phyloP scores from a whole-genome alignment of 2,797 vertebrate genomes.

The Poecilia gillii region DNA sequence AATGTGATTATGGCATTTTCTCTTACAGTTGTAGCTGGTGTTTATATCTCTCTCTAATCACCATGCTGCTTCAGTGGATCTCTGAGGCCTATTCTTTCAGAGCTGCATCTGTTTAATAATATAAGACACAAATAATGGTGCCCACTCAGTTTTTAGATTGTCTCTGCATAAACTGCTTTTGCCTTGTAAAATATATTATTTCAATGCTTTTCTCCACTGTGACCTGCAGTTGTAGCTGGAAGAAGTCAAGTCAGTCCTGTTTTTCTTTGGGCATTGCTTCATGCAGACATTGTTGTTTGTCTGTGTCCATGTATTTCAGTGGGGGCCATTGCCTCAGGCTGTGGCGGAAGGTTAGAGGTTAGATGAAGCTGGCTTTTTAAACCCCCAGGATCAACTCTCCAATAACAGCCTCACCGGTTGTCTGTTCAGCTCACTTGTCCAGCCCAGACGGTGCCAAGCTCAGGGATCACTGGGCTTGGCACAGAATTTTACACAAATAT shows the following conservation, averaged over 20 bases:
- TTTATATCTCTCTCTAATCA: neutral
- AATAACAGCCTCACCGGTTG: conserved; percentile 24
- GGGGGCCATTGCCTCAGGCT: conserved; percentile 33
- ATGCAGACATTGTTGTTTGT: conserved; percentile 6
- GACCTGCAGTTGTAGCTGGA: neutral
- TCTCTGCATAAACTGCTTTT: neutral
- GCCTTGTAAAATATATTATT: neutral
- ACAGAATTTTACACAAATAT: conserved; percentile 19
- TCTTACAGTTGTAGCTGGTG: neutral
- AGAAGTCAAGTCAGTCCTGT: conserved; percentile 5
- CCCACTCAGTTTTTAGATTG: neutral
- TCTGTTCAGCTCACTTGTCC: conserved; percentile 35
- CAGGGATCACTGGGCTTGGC: conserved; percentile 42
- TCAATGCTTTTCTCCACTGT: neutral
- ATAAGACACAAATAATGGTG: neutral
- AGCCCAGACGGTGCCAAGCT: conserved; percentile 40
- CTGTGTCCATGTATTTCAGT: neutral
- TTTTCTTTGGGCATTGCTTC: conserved; percentile 6
- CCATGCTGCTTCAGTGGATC: neutral
- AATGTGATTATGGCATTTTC: neutral
- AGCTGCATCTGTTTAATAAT: neutral
- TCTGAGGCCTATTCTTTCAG: neutral
- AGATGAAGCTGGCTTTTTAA: conserved; percentile 35
- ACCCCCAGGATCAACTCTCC: conserved; percentile 40
- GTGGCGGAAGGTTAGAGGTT: conserved; percentile 43